These are phyloP conservation scores for Butorides virescens DNA, from an alignment of 2,113 vertebrate species.

Conservation along the genomic window DNA sequence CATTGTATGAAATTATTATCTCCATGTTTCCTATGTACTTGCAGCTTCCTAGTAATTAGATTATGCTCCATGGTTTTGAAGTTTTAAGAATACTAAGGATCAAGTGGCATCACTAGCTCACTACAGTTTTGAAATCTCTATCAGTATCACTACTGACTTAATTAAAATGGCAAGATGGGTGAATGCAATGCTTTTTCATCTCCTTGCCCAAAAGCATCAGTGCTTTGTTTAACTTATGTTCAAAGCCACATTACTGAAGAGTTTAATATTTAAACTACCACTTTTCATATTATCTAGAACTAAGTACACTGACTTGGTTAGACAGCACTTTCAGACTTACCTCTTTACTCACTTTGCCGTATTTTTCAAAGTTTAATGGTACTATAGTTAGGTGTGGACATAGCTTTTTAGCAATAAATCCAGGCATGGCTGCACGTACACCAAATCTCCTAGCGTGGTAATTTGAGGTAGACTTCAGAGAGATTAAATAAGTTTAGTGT, in stretches of 20 bases:
- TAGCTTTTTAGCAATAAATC: slow-evolving; percentile 96
- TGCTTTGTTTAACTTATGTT: background rate
- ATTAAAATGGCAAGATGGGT: background rate
- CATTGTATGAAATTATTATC: background rate
- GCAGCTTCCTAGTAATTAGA: background rate
- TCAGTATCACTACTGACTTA: background rate
- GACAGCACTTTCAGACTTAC: slow-evolving; percentile 70
- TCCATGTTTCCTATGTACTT: background rate
- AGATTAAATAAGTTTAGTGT: slow-evolving; percentile 20
- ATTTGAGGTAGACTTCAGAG: slow-evolving; percentile 91
- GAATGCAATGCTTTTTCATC: background rate
- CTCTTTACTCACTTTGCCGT: slow-evolving; percentile 87
- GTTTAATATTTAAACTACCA: background rate
- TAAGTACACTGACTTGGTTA: background rate
- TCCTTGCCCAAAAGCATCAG: background rate
- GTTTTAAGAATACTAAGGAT: background rate
- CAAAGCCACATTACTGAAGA: background rate
- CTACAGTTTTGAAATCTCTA: background rate
- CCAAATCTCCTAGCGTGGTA: slow-evolving; percentile 94
- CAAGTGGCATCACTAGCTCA: background rate
- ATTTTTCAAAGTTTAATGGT: slow-evolving; percentile 91
- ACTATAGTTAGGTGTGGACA: slow-evolving; percentile 91
- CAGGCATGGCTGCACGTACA: slow-evolving; percentile 96
- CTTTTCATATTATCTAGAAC: background rate
- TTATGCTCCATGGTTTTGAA: background rate